These are phyloP conservation scores for Oncopodura yosiiana DNA, from an alignment of 1,140 invertebrate species.

Conservation along the genomic window DNA sequence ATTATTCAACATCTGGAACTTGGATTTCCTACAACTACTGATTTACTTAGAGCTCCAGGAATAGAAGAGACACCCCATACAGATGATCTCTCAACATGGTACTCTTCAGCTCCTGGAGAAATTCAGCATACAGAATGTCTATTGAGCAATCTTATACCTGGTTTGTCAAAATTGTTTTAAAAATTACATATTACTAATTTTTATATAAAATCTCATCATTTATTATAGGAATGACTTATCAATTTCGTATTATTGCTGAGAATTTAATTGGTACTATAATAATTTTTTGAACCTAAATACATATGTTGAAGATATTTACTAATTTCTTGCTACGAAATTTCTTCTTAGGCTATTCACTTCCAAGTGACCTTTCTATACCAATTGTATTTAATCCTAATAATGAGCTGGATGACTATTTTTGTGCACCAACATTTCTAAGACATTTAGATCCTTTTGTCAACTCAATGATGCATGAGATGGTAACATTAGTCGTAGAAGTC, in stretches of 20 bases:
- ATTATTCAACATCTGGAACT: conserved; percentile 7
- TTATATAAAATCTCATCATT: conserved; percentile 69
- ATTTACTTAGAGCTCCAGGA: neutral
- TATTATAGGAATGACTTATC: conserved; percentile 75
- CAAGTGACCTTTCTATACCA: conserved; percentile 15
- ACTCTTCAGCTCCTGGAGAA: conserved; percentile 5
- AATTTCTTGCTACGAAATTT: neutral
- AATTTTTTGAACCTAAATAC: conserved; percentile 57
- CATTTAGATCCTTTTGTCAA: conserved; percentile 55
- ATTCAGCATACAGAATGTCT: conserved; percentile 17
- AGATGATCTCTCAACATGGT: too few species aligned
- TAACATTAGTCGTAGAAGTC: conserved; percentile 65
- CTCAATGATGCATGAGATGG: conserved; percentile 61
- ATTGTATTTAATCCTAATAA: conserved; percentile 20
- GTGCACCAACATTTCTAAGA: conserved; percentile 34
- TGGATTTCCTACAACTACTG: conserved; percentile 2
- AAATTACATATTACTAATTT: too few species aligned
- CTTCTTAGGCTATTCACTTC: conserved; percentile 21
- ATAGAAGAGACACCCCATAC: conserved; percentile 5
- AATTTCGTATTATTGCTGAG: conserved; percentile 77
- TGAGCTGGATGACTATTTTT: conserved; percentile 21
- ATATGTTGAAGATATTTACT: neutral
- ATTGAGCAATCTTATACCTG: conserved; percentile 17
- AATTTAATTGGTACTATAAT: too few species aligned
- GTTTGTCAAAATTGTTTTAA: too few species aligned